These are phyloP conservation scores for Cecidostiba fungosa DNA, from an alignment of 2,888 invertebrate species.

Conservation along the genomic window DNA sequence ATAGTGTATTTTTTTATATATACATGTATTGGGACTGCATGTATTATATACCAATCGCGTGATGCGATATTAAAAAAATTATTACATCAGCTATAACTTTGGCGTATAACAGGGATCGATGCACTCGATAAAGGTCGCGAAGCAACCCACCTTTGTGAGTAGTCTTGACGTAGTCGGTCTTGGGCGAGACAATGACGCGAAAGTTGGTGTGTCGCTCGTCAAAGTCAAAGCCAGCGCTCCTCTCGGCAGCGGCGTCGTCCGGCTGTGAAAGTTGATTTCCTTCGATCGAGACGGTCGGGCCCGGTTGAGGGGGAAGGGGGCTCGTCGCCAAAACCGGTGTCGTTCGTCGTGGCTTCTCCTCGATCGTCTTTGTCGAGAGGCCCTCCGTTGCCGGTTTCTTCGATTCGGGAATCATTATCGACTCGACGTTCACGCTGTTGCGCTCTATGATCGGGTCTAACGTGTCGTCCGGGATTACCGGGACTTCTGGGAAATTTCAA, in stretches of 20 bases:
- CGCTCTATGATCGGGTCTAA: not conserved
- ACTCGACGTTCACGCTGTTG: not conserved
- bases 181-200: conserved; percentile 65
- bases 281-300: conserved; percentile 39
- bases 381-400: conserved; percentile 5
- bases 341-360: not conserved
- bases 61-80: too few species aligned
- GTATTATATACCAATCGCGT: too few species aligned
- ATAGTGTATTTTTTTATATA: not conserved
- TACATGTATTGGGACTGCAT: too few species aligned
- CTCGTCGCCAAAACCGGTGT: conserved; percentile 30
- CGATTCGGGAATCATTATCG: not conserved
- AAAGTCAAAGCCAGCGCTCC: conserved; percentile 47
- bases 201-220: conserved; percentile 57
- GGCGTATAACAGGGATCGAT: too few species aligned
- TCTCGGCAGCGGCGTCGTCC: conserved; percentile 30
- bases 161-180: conserved; percentile 72
- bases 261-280: conserved; percentile 62
- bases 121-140: not conserved
- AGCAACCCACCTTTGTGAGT: conserved; percentile 69
- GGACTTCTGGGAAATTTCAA: conserved; percentile 16
- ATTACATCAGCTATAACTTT: too few species aligned
- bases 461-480: conserved; percentile 54
- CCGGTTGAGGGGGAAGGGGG: conserved; percentile 11
- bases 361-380: conserved; percentile 46